Conservation (phyloP, 2,888 invertebrate species). For the Thalpophila matura region DNA sequence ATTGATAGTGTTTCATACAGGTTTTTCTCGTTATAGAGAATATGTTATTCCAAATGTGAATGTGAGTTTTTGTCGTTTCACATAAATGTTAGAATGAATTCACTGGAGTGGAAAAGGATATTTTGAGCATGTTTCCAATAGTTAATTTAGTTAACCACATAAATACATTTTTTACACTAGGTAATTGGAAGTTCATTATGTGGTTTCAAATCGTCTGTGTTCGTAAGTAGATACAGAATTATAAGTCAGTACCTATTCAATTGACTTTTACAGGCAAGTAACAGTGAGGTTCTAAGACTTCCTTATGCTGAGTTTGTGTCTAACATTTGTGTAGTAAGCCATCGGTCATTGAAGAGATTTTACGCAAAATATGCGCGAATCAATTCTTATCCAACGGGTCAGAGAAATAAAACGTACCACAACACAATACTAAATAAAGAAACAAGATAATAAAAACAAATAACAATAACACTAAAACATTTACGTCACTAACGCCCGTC, state of each 20-base stretch:
- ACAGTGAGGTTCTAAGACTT: too few species aligned
- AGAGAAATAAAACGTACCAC: constrained; percentile 16
- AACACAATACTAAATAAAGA: constrained; percentile 25
- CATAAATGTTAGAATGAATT: constrained; percentile 7
- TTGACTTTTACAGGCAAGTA: too few species aligned
- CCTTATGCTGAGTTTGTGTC: too few species aligned
- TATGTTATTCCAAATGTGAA: constrained; percentile 15
- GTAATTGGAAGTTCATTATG: background rate
- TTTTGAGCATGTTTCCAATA: background rate
- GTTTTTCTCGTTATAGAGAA: constrained; percentile 26
- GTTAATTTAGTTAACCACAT: background rate
- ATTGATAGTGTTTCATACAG: constrained; percentile 54
- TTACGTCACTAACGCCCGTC: constrained; percentile 42
- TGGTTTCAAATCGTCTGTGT: too few species aligned
- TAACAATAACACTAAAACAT: constrained; percentile 49
- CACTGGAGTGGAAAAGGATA: constrained; percentile 1
- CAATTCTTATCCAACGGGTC: background rate
- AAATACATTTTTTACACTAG: background rate
- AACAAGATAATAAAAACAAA: constrained; percentile 40
- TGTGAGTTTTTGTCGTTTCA: constrained; percentile 5
- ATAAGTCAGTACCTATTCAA: too few species aligned
- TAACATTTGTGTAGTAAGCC: too few species aligned
- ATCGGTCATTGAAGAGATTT: background rate
- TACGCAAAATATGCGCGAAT: background rate
- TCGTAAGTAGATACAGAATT: too few species aligned